Conservation (phyloP, 2,797 vertebrate genomes). For the Sebastes diploproa region DNA sequence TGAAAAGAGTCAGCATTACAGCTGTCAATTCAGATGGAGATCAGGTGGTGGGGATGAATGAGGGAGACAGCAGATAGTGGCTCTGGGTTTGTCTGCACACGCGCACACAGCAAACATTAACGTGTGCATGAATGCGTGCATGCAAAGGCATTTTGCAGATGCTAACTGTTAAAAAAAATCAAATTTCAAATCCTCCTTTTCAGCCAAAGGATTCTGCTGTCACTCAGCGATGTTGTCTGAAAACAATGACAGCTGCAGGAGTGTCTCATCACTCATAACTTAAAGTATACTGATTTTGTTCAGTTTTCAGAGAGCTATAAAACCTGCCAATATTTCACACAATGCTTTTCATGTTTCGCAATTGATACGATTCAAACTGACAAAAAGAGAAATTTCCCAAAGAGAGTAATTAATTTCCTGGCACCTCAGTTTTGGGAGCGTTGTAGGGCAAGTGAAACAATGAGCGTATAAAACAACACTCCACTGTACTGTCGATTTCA, state of each 20-base stretch:
- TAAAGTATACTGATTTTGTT: slow-evolving; percentile 43
- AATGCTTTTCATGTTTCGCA: slow-evolving; percentile 48
- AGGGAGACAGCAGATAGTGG: slow-evolving; percentile 82
- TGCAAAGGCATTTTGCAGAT: slow-evolving; percentile 70
- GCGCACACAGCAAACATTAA: slow-evolving; percentile 40
- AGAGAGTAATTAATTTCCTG: slow-evolving; percentile 80
- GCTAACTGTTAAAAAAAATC: slow-evolving; percentile 51
- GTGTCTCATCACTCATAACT: slow-evolving; percentile 50
- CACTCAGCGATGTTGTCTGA: slow-evolving; percentile 48
- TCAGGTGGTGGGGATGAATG: slow-evolving; percentile 89
- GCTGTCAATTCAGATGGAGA: slow-evolving; percentile 89
- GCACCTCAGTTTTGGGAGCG: slow-evolving; percentile 59
- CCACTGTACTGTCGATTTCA: slow-evolving; percentile 37
- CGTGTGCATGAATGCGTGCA: slow-evolving; percentile 62
- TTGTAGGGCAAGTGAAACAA: slow-evolving; percentile 66
- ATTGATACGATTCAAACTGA: slow-evolving; percentile 63
- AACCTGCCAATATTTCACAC: slow-evolving; percentile 64
- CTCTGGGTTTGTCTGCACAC: slow-evolving; percentile 35
- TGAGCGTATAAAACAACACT: slow-evolving; percentile 42
- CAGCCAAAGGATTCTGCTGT: slow-evolving; percentile 35
- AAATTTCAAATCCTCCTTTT: slow-evolving; percentile 44
- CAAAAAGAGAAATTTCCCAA: slow-evolving; percentile 69
- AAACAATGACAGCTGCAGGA: slow-evolving; percentile 61
- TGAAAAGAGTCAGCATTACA: slow-evolving; percentile 89
- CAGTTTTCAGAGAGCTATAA: slow-evolving; percentile 6